Conservation (phyloP, 1,140 invertebrate genomes). For the Parasteatoda tepidariorum region DNA sequence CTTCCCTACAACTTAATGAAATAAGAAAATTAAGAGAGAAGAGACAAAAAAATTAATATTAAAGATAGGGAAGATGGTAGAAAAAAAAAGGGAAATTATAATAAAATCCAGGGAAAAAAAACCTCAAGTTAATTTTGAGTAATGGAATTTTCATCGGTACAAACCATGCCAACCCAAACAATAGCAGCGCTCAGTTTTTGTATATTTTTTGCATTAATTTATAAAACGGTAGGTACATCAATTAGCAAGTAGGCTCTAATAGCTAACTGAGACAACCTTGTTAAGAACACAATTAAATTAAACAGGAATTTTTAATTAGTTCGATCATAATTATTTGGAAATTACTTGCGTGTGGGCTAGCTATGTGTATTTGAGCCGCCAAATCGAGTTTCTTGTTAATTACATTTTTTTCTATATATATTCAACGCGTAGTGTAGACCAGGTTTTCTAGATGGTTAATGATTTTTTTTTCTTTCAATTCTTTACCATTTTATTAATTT, state of each 20-base stretch:
- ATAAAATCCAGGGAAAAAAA: slow-evolving; percentile 46
- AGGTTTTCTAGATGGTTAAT: background rate
- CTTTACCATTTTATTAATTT: slow-evolving; percentile 38
- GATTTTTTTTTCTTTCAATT: slow-evolving; percentile 46
- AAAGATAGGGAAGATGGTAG: slow-evolving; percentile 9
- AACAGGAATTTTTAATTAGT: slow-evolving; percentile 60
- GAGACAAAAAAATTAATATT: slow-evolving; percentile 56
- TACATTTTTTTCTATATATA: slow-evolving; percentile 40
- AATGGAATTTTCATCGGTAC: slow-evolving; percentile 58
- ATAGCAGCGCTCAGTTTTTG: slow-evolving; percentile 7
- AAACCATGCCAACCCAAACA: slow-evolving; percentile 18
- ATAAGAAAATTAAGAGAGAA: slow-evolving; percentile 56
- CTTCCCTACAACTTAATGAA: slow-evolving; percentile 45
- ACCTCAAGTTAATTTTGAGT: slow-evolving; percentile 59
- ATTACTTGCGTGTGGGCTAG: slow-evolving; percentile 41
- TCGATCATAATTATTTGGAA: slow-evolving; percentile 61
- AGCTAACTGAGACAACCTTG: slow-evolving; percentile 39
- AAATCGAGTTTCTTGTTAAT: slow-evolving; percentile 37
- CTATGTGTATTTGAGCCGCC: slow-evolving; percentile 42
- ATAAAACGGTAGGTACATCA: slow-evolving; percentile 53
- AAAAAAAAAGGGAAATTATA: slow-evolving; percentile 31
- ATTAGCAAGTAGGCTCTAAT: slow-evolving; percentile 57
- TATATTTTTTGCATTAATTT: slow-evolving; percentile 44
- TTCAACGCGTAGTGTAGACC: background rate
- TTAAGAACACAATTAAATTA: slow-evolving; percentile 60